Base-by-base conservation (phyloP, 2,888 invertebrate genomes). In the Portevinia maculata region DNA sequence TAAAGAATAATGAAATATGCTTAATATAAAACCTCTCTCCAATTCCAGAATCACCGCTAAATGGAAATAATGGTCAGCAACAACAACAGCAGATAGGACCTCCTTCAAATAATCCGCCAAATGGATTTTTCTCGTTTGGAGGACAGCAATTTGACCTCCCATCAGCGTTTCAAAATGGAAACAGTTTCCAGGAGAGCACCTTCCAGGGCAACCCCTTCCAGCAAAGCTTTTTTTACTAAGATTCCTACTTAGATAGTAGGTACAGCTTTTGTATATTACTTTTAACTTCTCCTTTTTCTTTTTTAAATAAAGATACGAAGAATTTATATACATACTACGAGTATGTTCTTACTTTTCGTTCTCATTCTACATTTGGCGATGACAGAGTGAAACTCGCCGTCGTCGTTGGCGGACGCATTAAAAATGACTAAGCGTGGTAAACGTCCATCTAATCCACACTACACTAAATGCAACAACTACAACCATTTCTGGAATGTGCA, bases 181-280 rank as follows among this genome's bases (percentile, higher is more conserved):
- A 48, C 37, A 71, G 32, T 21, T 81, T 81, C 19, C 75, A 59
- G 8, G 37, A 57, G 9, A 65, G 41, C 53, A 44, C 46, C 24
- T 75, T 76, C 46, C 65, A 53, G 34, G n/a, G n/a, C n/a, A n/a
- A 48, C 53, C 50, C 46, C 24, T 75, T 76, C 46, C 65, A 53
- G 34, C 67, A 50, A 15, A 67, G 50, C 37, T 50, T 69, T 34
- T 83, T 76, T 60, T 37, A 62, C 11, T 55, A 46, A 21, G 8
- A 28, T 1, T 24, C 13, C 9, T 0, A 8, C 5, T 46, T 24
- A 6, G 11, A 41, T 48, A 17, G 32, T 21, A 6, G 7, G 8
- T 48, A 39, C 15, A 19, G 32, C n/a, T 60, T 53, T 69, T 44
- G 53, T 44, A 64, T 21, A 17, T 28, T 41, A 44, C 9, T 44